Percentiles rank a stretch among this genome's conserved stretches.
Evolutionary conservation across 2,797 vertebrate species (phyloP).

Genomic region (Aythya fuligula): DNA sequence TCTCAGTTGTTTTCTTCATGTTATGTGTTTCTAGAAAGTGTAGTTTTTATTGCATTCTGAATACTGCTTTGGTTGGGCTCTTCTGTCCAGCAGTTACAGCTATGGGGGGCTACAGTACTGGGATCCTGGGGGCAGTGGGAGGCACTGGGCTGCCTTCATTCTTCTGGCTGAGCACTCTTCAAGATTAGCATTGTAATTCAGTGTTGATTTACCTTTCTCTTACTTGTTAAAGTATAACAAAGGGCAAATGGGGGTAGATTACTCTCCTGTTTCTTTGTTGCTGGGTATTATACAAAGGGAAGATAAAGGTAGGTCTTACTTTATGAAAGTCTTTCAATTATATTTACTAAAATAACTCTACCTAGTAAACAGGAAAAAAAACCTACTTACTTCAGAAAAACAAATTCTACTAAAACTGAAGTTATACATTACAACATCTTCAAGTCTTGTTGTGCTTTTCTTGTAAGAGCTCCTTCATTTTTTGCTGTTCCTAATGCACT

Average conservation of each 20-base stretch:
- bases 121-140: rapidly evolving
- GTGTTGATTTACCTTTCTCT: rapidly evolving
- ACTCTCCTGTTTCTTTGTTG: too few species aligned
- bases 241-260: rapidly evolving
- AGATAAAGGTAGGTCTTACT: neutral
- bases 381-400: rapidly evolving
- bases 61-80: rapidly evolving
- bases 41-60: rapidly evolving
- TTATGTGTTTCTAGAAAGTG: rapidly evolving
- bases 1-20: rapidly evolving
- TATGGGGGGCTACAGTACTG: rapidly evolving
- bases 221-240: rapidly evolving
- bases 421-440: too few species aligned
- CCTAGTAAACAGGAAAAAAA: rapidly evolving
- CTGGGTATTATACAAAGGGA: rapidly evolving
- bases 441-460: rapidly evolving
- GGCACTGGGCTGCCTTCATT: rapidly evolving
- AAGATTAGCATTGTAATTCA: rapidly evolving
- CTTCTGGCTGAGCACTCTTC: rapidly evolving
- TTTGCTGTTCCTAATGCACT: neutral
- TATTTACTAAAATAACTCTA: too few species aligned
- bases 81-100: rapidly evolving
- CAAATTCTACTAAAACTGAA: neutral
- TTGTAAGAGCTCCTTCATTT: neutral
- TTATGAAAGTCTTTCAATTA: rapidly evolving